Evolutionary conservation across 2,113 vertebrate genomes (phyloP), one percentile per base, ranked within the genome.

Genomic region (Motacilla tschutschensis): DNA sequence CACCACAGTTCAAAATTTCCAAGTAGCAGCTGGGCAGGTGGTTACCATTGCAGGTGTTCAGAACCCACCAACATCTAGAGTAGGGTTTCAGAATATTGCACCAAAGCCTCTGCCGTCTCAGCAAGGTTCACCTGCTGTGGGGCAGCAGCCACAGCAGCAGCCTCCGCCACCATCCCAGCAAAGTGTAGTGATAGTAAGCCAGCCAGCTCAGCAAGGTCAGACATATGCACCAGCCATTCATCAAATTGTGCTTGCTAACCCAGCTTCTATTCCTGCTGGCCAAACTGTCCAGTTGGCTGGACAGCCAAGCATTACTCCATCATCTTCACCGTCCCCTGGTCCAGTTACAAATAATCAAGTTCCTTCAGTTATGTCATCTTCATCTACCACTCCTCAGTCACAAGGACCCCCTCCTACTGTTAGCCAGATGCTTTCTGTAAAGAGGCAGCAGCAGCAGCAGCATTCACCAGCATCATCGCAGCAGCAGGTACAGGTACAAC

Each of bases 31-130:
- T 53, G 97, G 98, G 88, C 98, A 98, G 79, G 93, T 98, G 60
- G 97, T 98, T 89, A 98, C 98, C 55, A 97, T 99, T 14, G 97
- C 98, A 55, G 97, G 98, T 55, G 96, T 98, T 57, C 97, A 98
- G 33, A 98, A 96, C 89, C 96, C 98, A 76, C 98, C 98, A 14
- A 97, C 98, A 19, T 97, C 98, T 35, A 97, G 99, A n/a, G 98
- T 98, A 59, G 97, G 98, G 47, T 99, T 99, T 97, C 99, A 99
- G 92, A 99, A 98, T 70, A 99, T 99, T 59, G 99, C 99, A 69
- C 99, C 99, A 67, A 99, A 99, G 95, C 99, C 99, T 78, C 97
- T 98, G 43, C 98, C 98, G 0, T 98, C 98, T 94, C 98, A 98
- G 92, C 97, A 97, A 53, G 96, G 96, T 79, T 89, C 96, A 19